Conservation (phyloP, 2,113 vertebrate genomes). For the Poeciliopsis occidentalis region DNA sequence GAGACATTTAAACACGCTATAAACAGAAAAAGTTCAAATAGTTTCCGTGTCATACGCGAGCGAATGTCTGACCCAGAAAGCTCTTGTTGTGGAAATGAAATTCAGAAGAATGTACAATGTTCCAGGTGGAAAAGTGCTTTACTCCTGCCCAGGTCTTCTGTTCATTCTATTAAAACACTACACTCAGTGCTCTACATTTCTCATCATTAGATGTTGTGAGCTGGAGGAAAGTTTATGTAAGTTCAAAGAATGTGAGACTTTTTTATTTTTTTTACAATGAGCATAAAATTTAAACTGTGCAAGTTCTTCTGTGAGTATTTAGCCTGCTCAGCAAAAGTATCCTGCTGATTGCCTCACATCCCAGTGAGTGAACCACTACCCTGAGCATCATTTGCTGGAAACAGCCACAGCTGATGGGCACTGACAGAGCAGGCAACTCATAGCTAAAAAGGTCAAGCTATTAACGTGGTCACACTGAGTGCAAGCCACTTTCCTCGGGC, state of each 20-base stretch:
- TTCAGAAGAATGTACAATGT: slow-evolving; percentile 50
- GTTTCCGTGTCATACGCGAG: slow-evolving; percentile 28
- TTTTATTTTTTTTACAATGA: slow-evolving; percentile 8
- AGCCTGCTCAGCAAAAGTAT: slow-evolving; percentile 17
- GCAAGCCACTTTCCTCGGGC: slow-evolving; percentile 41
- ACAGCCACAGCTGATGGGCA: slow-evolving; percentile 37
- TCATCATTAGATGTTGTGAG: slow-evolving; percentile 50
- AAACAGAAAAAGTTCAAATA: slow-evolving; percentile 34
- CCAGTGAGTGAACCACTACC: slow-evolving; percentile 29
- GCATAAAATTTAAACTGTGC: slow-evolving; percentile 9
- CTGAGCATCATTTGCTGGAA: slow-evolving; percentile 33
- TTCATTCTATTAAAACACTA: slow-evolving; percentile 61
- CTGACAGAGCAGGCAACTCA: slow-evolving; percentile 26
- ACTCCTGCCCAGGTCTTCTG: slow-evolving; percentile 49
- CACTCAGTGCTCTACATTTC: slow-evolving; percentile 37
- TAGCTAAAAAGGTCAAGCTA: slow-evolving; percentile 63
- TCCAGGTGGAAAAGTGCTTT: slow-evolving; percentile 58
- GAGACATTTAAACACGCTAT: slow-evolving; percentile 35
- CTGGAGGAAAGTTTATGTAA: slow-evolving; percentile 55
- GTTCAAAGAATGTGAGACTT: slow-evolving; percentile 36
- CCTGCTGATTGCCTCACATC: slow-evolving; percentile 23
- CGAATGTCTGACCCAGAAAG: slow-evolving; percentile 47
- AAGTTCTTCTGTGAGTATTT: slow-evolving; percentile 18
- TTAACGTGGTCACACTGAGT: slow-evolving; percentile 58
- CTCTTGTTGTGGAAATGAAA: slow-evolving; percentile 50